phyloP scores from a whole-genome alignment of 2,113 vertebrate species.

The Takifugu flavidus region DNA sequence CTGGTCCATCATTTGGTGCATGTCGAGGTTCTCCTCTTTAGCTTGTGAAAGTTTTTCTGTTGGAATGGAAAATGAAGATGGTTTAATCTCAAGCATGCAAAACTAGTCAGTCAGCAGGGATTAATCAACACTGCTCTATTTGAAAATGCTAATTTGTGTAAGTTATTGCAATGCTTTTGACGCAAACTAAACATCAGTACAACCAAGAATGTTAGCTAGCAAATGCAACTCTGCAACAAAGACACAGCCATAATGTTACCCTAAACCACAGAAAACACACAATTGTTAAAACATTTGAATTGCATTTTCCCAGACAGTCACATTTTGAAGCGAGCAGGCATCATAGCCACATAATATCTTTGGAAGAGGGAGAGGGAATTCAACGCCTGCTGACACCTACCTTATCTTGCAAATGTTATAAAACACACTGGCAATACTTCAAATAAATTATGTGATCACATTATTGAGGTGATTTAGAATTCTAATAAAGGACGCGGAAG shows the following conservation, averaged over 20 bases:
- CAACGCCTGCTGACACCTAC: conserved; percentile 30
- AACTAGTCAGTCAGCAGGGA: conserved; percentile 35
- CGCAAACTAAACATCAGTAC: conserved; percentile 13
- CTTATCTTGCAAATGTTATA: conserved; percentile 4
- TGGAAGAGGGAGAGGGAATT: conserved; percentile 26
- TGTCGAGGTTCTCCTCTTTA: conserved; percentile 99
- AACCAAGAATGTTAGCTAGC: conserved; percentile 22
- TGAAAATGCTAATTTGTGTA: conserved; percentile 20
- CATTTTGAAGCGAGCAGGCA: conserved; percentile 35
- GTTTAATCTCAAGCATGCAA: conserved; percentile 40
- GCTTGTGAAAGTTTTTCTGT: conserved; percentile 99
- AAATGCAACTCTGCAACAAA: conserved; percentile 25
- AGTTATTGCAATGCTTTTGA: conserved; percentile 15
- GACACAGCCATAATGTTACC: conserved; percentile 1
- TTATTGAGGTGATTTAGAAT: not conserved
- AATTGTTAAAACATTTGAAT: conserved; percentile 11
- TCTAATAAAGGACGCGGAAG: conserved; percentile 52
- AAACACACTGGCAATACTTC: not conserved
- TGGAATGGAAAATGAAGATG: conserved; percentile 80
- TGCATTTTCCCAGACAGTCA: conserved; percentile 12
- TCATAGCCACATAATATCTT: conserved; percentile 3
- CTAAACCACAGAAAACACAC: conserved; percentile 10
- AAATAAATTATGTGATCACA: not conserved
- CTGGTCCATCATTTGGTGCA: conserved; percentile 99
- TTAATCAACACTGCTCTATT: conserved; percentile 35